A percentile compares a stretch with the other conserved stretches of the same genome.
Evolutionary conservation across 2,888 invertebrate species (phyloP).

Genomic region (Melieria picta): DNA sequence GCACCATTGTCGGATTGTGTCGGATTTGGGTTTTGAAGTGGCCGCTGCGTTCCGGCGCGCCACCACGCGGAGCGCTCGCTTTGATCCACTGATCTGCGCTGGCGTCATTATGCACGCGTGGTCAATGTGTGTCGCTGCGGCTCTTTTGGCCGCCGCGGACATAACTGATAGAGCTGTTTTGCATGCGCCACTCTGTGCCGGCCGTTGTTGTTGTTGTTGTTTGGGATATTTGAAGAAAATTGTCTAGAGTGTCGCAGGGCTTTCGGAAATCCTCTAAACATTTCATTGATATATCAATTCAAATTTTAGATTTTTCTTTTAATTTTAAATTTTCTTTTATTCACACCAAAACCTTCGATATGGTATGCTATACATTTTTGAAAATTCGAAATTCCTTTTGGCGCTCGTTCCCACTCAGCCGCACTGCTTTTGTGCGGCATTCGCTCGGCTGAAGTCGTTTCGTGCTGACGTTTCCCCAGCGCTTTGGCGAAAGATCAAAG

Average conservation of each 20-base stretch:
- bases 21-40: constrained; percentile 32
- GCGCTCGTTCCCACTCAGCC: too few species aligned
- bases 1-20: constrained; percentile 19
- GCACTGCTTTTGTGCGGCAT: too few species aligned
- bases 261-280: background rate
- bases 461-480: constrained; percentile 6
- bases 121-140: constrained; percentile 51
- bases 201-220: too few species aligned
- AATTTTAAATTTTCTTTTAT: too few species aligned
- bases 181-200: background rate
- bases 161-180: constrained; percentile 32
- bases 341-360: too few species aligned
- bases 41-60: constrained; percentile 56
- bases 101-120: constrained; percentile 58
- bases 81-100: constrained; percentile 33
- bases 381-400: too few species aligned
- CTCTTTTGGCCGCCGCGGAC: background rate
- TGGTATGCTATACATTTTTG: too few species aligned
- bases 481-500: constrained; percentile 28
- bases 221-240: too few species aligned
- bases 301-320: background rate
- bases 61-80: constrained; percentile 50
- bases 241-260: too few species aligned
- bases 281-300: background rate
- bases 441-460: background rate